Base-by-base conservation (phyloP, 2,888 invertebrate species). In the Papilio protenor region DNA sequence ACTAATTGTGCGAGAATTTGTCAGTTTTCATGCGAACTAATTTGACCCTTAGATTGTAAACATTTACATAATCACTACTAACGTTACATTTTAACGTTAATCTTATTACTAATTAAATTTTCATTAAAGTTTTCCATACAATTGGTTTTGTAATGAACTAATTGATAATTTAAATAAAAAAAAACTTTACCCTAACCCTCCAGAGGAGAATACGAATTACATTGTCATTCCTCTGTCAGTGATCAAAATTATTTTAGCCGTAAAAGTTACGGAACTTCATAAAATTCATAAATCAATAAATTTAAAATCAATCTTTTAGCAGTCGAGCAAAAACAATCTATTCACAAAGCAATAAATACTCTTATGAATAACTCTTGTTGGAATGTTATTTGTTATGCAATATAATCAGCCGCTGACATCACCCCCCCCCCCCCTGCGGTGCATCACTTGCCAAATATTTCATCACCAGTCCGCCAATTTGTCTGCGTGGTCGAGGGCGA, bases 361-460 rank as follows among this genome's bases (percentile, higher is more conserved):
- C 21, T 21, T 21, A 57, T 57, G 57, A 59, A 23, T 59, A 59
- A 59, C 57, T 23, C 23, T 59, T 12, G 16, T 64, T 33, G 61
- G 61, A 64, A 64, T 64, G 27, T 64, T 12, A 27, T 61, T 47
- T 73, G 45, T 73, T 73, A 73, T 40, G 47, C 59, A 73, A 73
- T 45, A 70, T 73, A 6, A 64, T 33, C 59, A n/a, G 23, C 21
- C 21, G 33, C 21, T n/a, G 55, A 59, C 21, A 5, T 59, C 57
- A 59, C 21, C 11, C 21, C 40, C 8, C 11, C 21, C 1, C 40
- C 16, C 33, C 40, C 40, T 14, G 61, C 18, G 45, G 40, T 61
- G 18, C 61, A 61, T 49, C 73, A 61, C 45, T 59, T 61, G 73
- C 73, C 73, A 74, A 49, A 74, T 49, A 18, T 74, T 74, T 18